Base-by-base conservation (phyloP, 2,113 vertebrate species). In the Camelus bactrianus region DNA sequence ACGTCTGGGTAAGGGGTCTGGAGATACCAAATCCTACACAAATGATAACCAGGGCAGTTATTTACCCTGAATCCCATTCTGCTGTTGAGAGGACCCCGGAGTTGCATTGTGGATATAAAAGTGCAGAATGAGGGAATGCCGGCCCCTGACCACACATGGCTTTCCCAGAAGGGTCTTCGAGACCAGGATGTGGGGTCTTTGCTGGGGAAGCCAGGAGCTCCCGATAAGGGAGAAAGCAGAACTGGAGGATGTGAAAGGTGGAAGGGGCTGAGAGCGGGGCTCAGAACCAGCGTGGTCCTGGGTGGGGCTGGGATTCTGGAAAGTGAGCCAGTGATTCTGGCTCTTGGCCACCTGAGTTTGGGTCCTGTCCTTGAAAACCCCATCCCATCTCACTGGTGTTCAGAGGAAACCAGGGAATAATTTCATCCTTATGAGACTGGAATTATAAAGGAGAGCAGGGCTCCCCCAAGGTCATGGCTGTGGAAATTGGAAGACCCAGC, bases 311-410 rank as follows among this genome's bases (percentile, higher is more conserved):
- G 46, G 35, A 5, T 24, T 58, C 77, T 22, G 64, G 52, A 4
- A 32, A 8, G 16, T 11, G 48, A 70, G 10, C 4, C 1, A 5
- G 35, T 6, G 26, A 24, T 16, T 2, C 0, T 15, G 12, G n/a
- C 11, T 16, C 32, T 46, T 17, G 60, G 52, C 8, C 46, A 19
- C 62, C 75, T 22, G 26, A 17, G 20, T 54, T n/a, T 79, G 30
- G 15, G 62, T 65, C 30, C 69, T 38, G 52, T 3, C 14, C 26
- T 52, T 28, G 60, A 76, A 83, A 67, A 52, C 8, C 8, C 42
- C 46, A 28, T 4, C 24, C 5, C 0, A 0, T 60, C 58, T 79
- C 26, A 54, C 20, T 46, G 62, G 42, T 28, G 13, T 38, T 32
- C 38, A 20, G 73, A 64, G 64, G 8, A 69, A 24, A 8, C 22